These are phyloP conservation scores for Sebastes hopkinsi DNA, from an alignment of 2,797 vertebrate genomes.

Conservation along the genomic window DNA sequence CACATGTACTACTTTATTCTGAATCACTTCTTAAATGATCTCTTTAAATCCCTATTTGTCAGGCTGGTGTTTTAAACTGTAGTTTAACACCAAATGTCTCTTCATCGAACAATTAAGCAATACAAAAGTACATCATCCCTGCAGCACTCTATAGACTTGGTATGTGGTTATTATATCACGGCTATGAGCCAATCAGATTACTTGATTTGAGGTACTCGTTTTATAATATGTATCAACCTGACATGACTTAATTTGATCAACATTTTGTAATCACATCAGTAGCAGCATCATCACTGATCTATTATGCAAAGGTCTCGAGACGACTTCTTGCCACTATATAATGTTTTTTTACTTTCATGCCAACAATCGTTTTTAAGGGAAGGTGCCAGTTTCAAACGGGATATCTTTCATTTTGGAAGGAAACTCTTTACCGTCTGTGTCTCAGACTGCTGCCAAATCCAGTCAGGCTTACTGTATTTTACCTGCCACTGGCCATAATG, in stretches of 20 bases:
- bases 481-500: conserved; percentile 79
- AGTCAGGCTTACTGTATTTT: conserved; percentile 79
- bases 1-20: not conserved
- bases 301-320: not conserved
- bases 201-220: too few relatives aligned
- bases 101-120: not conserved
- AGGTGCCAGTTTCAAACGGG: conserved; percentile 35
- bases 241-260: not conserved
- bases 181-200: too few relatives aligned
- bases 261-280: not conserved
- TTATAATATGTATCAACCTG: not conserved
- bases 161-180: too few relatives aligned
- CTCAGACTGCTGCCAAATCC: conserved; percentile 72
- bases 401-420: conserved; percentile 47
- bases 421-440: conserved; percentile 52
- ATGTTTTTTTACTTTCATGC: not conserved
- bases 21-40: not conserved
- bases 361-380: conserved; percentile 14
- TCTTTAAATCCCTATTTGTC: not conserved
- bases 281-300: not conserved
- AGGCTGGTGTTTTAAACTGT: not conserved
- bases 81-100: not conserved
- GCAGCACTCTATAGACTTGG: too few relatives aligned
- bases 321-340: not conserved
- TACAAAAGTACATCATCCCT: not conserved